Base-by-base conservation (phyloP, 2,797 vertebrate genomes). In the Eidolon dupreanum region DNA sequence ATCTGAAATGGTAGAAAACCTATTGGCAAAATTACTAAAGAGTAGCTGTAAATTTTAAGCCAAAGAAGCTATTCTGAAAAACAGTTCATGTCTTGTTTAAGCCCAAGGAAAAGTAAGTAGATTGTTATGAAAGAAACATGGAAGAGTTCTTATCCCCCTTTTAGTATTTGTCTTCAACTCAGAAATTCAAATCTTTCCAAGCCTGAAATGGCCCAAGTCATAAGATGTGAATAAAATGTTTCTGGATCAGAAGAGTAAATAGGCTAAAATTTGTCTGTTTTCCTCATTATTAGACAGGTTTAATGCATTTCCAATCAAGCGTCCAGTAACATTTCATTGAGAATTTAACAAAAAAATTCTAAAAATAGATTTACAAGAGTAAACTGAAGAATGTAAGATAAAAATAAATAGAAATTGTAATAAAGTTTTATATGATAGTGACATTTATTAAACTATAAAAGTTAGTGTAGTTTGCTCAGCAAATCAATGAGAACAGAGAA, bases 161-260 rank as follows among this genome's bases (percentile, higher is more conserved):
- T 70, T 46, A 49, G 26, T 71, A 11, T 57, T 90, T 84, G 22
- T 7, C 26, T 6, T 85, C 6, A 46, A 70, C 13, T 91, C 49
- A 91, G 46, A 96, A 89, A 82, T 63, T 92, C 28, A 82, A 66
- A 86, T 86, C 49, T 85, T 46, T 68, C 55, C 17, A 36, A 84
- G 11, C 33, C 7, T 63, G 17, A 38, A 53, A 59, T 26, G 19
- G n/a, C 10, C 41, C 6, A 65, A 38, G 15, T 57, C 19, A 41
- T 57, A 43, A 92, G 28, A 66, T 75, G 17, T 65, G 28, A 79
- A 51, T 55, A 77, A 70, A 49, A 79, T 70, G 2, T 65, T 93
- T 88, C 66, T 85, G 31, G 10, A 71, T 63, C 16, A 71, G 15
- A 95, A 87, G 28, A 88, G 8, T 53, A 24, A 93, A 71, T 31